Evolutionary conservation across 2,797 vertebrate species (phyloP), one percentile per base, ranked within the genome.

Genomic region (Macropodus opercularis): DNA sequence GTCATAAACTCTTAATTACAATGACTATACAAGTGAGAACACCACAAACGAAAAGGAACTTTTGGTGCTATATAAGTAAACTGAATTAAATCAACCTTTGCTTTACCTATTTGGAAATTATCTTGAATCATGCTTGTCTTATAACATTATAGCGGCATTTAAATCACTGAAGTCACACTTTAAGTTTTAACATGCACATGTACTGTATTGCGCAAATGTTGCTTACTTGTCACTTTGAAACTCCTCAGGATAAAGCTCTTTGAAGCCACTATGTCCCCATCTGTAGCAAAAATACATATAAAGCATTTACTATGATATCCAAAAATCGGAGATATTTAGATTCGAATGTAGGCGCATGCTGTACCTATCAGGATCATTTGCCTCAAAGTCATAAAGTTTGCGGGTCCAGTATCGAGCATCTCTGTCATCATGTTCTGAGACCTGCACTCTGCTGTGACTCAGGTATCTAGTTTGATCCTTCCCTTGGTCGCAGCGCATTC

Each of bases 181-280:
- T 44, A 27, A 49, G 67, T 49, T 41, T 19, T n/a, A 9, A 31
- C 32, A 17, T 15, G 6, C 18, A 31, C 21, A 48, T 51, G 44
- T 56, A n/a, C n/a, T n/a, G n/a, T n/a, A n/a, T n/a, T n/a, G n/a
- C n/a, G n/a, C n/a, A 29, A 29, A 29, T 2, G 9, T 34, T 58
- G 13, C 76, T 86, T 91, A 98, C 97, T 94, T 81, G 57, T 94
- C 95, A 23, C 93, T 93, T 70, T 94, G 85, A 85, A 98, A 98
- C 81, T 98, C 95, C 70, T 99, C 97, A 18, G 97, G 97, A 71
- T 99, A 98, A 63, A 98, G 89, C 83, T 99, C 97, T 83, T 95
- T 98, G 77, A 97, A 99, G 31, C 97, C 97, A 83, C 95, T 98
- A 79, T 99, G 97, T 66, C 96, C 96, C 97, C 97, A 99, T 63